phyloP scores from a whole-genome alignment of 2,888 invertebrate species.

The Cephus spinipes region DNA sequence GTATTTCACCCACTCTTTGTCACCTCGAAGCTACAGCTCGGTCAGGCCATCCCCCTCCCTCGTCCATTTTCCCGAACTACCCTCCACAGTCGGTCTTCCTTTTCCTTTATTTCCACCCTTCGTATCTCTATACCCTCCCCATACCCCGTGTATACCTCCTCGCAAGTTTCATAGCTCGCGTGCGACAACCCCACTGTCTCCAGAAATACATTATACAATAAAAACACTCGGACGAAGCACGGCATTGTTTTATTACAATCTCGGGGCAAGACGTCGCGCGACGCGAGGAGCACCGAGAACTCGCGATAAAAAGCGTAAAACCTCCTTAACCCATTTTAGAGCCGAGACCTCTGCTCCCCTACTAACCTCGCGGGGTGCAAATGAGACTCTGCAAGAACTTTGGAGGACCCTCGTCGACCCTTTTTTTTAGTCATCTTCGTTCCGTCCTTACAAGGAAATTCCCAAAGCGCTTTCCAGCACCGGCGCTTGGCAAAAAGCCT shows the following conservation, averaged over 20 bases:
- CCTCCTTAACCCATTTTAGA: background rate
- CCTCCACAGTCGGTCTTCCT: slow-evolving; percentile 8
- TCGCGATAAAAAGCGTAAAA: background rate
- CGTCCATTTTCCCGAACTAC: slow-evolving; percentile 1
- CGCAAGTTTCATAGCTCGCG: slow-evolving; percentile 1
- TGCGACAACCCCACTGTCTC: background rate
- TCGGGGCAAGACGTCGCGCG: background rate
- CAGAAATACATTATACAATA: background rate
- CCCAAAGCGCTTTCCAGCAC: background rate
- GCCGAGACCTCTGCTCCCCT: background rate
- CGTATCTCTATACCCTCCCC: background rate
- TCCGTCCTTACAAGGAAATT: background rate
- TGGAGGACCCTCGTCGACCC: background rate
- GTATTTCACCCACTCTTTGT: slow-evolving; percentile 3
- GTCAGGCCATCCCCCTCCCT: slow-evolving; percentile 11
- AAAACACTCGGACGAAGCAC: background rate
- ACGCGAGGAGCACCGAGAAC: background rate
- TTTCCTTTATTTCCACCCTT: background rate
- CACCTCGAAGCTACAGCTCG: slow-evolving; percentile 1
- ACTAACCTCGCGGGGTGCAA: background rate
- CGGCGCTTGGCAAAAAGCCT: background rate
- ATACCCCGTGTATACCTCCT: background rate
- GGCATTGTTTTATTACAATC: background rate
- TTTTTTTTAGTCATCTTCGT: background rate
- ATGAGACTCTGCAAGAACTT: background rate